phyloP scores from a whole-genome alignment of 1,140 invertebrate species.

The Bombus haemorrhoidalis region DNA sequence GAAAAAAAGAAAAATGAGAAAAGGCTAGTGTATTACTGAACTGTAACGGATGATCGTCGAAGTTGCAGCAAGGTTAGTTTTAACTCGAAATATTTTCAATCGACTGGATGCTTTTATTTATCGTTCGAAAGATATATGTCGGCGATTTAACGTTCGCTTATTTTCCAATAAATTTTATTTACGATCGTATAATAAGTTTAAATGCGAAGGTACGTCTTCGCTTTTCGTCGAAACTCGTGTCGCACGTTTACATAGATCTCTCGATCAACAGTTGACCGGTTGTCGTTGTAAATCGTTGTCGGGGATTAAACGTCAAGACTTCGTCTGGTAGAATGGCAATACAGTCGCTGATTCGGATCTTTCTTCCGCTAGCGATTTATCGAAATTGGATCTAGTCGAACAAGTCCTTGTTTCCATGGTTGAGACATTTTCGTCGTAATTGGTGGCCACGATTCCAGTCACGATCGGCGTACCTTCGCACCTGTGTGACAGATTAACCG shows the following conservation, averaged over 20 bases:
- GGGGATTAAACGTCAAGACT: constrained; percentile 13
- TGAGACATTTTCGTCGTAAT: constrained; percentile 5
- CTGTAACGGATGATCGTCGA: too few species aligned
- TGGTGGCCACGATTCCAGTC: constrained; percentile 53
- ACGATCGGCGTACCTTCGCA: constrained; percentile 40
- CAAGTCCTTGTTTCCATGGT: background rate
- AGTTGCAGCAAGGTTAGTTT: too few species aligned
- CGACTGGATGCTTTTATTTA: too few species aligned
- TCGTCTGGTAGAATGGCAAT: constrained; percentile 9
- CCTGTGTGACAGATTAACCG: constrained; percentile 28
- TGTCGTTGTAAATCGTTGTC: too few species aligned
- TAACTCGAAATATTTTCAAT: too few species aligned
- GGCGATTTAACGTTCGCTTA: too few species aligned
- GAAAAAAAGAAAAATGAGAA: too few species aligned
- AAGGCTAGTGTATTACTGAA: too few species aligned
- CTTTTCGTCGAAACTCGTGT: background rate
- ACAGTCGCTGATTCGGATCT: constrained; percentile 9
- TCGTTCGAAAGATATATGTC: too few species aligned
- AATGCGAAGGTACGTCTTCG: background rate
- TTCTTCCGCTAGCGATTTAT: constrained; percentile 46
- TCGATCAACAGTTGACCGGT: too few species aligned
- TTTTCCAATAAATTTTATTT: too few species aligned
- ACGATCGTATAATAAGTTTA: fast-evolving
- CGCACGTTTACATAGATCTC: background rate
- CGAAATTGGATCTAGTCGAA: constrained; percentile 52